phyloP scores from a whole-genome alignment of 1,140 invertebrate species.

The Bradysia coprophila region DNA sequence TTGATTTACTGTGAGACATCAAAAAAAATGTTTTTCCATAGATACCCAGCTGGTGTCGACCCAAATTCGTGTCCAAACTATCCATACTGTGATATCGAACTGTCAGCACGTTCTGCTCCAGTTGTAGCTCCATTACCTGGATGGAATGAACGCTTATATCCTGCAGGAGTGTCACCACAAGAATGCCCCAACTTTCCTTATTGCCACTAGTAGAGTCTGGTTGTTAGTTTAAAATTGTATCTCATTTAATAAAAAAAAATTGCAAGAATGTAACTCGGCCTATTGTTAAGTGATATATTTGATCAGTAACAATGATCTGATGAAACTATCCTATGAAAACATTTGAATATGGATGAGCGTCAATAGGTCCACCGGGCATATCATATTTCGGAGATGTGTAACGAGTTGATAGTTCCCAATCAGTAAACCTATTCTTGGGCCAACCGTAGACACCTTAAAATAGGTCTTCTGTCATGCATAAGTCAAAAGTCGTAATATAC shows the following conservation, averaged over 20 bases:
- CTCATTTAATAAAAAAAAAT: no score
- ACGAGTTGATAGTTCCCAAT: background rate
- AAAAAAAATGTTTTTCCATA: slow-evolving; percentile 6
- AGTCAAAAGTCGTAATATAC: background rate
- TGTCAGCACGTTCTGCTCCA: slow-evolving; percentile 12
- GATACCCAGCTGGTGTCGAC: slow-evolving; percentile 24
- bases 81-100: slow-evolving; percentile 23
- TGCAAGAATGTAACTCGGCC: no score
- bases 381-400: background rate
- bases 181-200: slow-evolving; percentile 27
- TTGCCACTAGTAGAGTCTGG: no score
- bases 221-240: no score
- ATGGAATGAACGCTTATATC: slow-evolving; percentile 23
- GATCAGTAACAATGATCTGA: no score
- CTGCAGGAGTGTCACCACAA: slow-evolving; percentile 24
- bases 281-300: no score
- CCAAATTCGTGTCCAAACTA: slow-evolving; percentile 26
- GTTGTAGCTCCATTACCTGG: slow-evolving; percentile 19
- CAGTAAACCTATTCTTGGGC: background rate
- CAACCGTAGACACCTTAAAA: background rate
- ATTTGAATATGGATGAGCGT: background rate
- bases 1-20: background rate
- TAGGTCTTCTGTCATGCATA: no score
- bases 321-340: background rate
- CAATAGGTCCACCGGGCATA: background rate